phyloP scores from a whole-genome alignment of 2,888 invertebrate genomes.

The Eupithecia abbreviata region DNA sequence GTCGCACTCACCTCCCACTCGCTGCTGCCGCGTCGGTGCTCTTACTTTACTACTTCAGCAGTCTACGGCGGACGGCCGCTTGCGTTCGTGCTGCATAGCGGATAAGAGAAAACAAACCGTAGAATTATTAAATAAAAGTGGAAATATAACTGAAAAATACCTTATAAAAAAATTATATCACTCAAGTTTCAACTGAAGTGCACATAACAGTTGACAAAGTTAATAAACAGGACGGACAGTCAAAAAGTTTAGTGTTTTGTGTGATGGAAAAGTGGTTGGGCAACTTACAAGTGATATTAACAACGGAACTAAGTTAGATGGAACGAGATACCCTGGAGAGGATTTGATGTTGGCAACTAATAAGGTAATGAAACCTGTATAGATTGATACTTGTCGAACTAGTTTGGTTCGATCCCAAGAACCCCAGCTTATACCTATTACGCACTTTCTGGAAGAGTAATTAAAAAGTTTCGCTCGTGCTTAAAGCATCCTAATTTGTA shows the following conservation, averaged over 20 bases:
- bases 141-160: slow-evolving; percentile 16
- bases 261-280: slow-evolving; percentile 67
- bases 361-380: slow-evolving; percentile 79
- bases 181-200: slow-evolving; percentile 23
- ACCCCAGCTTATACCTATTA: slow-evolving; percentile 41
- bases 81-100: slow-evolving; percentile 60
- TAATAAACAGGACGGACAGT: slow-evolving; percentile 43
- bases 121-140: slow-evolving; percentile 45
- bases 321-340: slow-evolving; percentile 63
- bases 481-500: slow-evolving; percentile 42
- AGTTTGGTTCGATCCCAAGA: slow-evolving; percentile 54
- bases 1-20: slow-evolving; percentile 76
- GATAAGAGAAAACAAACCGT: slow-evolving; percentile 54
- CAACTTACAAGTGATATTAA: slow-evolving; percentile 61
- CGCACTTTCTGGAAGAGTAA: slow-evolving; percentile 40
- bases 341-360: slow-evolving; percentile 71
- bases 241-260: slow-evolving; percentile 73
- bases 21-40: slow-evolving; percentile 60
- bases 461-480: slow-evolving; percentile 8
- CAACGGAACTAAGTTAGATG: slow-evolving; percentile 60
- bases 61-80: slow-evolving; percentile 75
- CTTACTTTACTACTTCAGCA: slow-evolving; percentile 72
- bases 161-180: slow-evolving; percentile 25
- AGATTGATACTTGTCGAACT: slow-evolving; percentile 69
- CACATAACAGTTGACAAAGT: slow-evolving; percentile 38